Base-by-base conservation (phyloP, 1,140 invertebrate species). In the Drosophila kurseongensis region DNA sequence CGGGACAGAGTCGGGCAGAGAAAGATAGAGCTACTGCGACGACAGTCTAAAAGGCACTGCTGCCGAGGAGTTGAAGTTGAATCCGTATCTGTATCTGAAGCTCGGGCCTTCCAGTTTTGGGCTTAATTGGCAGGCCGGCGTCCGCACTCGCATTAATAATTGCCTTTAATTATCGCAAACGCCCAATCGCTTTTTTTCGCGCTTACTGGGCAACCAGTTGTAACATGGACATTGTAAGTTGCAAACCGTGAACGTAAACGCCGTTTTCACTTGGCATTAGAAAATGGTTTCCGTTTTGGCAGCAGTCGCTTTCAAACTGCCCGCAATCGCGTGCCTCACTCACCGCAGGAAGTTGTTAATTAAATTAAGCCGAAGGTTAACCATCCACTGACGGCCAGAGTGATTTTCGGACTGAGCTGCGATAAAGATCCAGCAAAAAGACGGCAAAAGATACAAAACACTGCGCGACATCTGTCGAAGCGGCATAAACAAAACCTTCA, bases 141-240 rank as follows among this genome's bases (percentile, higher is more conserved):
- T 68, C 47, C 80, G 76, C 68, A 81, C 72, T 86, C 54, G 47
- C 54, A 63, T 35, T 76, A 67, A 90, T 90, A 90, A 90, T 83
- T 90, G 88, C 77, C 69, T 88, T 88, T 88, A 88, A 88, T 90
- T 90, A 90, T 90, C 86, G 63, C 82, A 72, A 73, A 88, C 86
- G 86, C 79, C 86, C 86, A 83, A 90, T 90, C 88, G 79, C 78
- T 54, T 13, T 41, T 32, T 44, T 44, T 45, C 29, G 38, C 48
- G 58, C 38, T 62, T 38, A 13, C 57, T 45, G 51, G 18, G 45
- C 55, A 40, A 51, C 48, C 16, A 27, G 41, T 47, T 32, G 45
- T 54, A 66, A 66, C 65, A 52, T 18, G 65, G 45, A 66, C 50
- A 44, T 48, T 40, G 29, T 29, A 48, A 38, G 35, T 45, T 23